Evolutionary conservation across 2,797 vertebrate genomes (phyloP).

Genomic region (Threskiornis aethiopicus): DNA sequence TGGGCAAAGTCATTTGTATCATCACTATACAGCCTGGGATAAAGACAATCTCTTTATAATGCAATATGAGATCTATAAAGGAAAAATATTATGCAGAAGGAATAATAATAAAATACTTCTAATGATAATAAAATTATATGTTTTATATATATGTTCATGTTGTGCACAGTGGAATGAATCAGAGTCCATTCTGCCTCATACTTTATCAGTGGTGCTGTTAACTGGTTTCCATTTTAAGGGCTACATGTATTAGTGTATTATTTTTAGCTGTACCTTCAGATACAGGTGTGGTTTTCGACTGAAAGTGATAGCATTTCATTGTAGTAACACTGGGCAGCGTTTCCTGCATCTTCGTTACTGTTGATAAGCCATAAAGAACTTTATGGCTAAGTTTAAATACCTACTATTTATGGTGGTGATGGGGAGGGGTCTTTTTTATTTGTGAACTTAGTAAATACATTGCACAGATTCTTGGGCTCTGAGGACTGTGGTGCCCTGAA

Average conservation of each 20-base stretch:
- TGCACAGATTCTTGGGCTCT: neutral
- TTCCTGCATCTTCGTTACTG: neutral
- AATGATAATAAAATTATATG: neutral
- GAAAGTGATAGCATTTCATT: neutral
- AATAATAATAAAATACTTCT: neutral
- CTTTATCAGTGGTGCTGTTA: neutral
- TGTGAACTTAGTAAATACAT: neutral
- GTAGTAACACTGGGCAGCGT: neutral
- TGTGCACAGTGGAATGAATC: neutral
- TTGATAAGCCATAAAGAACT: neutral
- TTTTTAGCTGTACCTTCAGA: neutral
- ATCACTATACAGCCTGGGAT: neutral
- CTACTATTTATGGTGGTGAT: neutral
- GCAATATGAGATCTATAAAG: neutral
- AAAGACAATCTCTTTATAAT: neutral
- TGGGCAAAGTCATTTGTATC: neutral
- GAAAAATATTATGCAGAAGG: neutral
- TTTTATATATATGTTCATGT: neutral
- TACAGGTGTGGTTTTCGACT: neutral
- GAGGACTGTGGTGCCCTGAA: neutral
- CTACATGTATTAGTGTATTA: neutral
- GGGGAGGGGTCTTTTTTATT: neutral
- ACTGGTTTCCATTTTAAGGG: neutral
- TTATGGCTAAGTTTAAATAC: neutral
- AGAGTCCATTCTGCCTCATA: neutral